These are phyloP conservation scores for Chanos chanos DNA, from an alignment of 2,797 vertebrate genomes.

Conservation along the genomic window DNA sequence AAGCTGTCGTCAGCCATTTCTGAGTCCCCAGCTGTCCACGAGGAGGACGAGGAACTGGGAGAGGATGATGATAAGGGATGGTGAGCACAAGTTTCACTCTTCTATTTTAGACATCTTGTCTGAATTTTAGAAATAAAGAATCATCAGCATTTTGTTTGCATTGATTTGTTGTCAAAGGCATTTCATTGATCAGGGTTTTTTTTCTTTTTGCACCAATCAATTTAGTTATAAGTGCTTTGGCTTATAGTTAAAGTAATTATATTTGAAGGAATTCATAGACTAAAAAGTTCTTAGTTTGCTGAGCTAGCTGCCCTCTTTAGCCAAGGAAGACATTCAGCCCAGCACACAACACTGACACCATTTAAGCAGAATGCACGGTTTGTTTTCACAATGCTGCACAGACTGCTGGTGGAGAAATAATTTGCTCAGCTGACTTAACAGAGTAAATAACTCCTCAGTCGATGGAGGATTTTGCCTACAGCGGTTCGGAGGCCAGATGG, in stretches of 20 bases:
- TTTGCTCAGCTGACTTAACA: slow-evolving; percentile 41
- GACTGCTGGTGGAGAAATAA: slow-evolving; percentile 31
- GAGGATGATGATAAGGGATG: slow-evolving; percentile 92
- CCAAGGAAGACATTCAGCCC: slow-evolving; percentile 26
- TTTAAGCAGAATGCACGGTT: slow-evolving; percentile 41
- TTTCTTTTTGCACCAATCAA: too few species aligned
- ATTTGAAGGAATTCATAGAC: too few species aligned
- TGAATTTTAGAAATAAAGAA: too few species aligned
- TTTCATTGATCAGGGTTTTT: too few species aligned
- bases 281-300: too few species aligned
- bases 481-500: slow-evolving; percentile 31
- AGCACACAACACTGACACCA: slow-evolving; percentile 36
- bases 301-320: not conserved
- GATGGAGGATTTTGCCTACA: slow-evolving; percentile 18
- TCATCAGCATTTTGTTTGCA: too few species aligned
- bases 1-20: slow-evolving; percentile 90
- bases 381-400: slow-evolving; percentile 40
- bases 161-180: too few species aligned
- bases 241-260: too few species aligned
- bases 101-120: not conserved
- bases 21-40: slow-evolving; percentile 77
- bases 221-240: too few species aligned
- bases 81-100: slow-evolving; percentile 64
- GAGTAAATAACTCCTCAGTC: slow-evolving; percentile 39
- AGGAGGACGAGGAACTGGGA: slow-evolving; percentile 78